Conservation (phyloP, 2,113 vertebrate genomes). For the Lynx canadensis region DNA sequence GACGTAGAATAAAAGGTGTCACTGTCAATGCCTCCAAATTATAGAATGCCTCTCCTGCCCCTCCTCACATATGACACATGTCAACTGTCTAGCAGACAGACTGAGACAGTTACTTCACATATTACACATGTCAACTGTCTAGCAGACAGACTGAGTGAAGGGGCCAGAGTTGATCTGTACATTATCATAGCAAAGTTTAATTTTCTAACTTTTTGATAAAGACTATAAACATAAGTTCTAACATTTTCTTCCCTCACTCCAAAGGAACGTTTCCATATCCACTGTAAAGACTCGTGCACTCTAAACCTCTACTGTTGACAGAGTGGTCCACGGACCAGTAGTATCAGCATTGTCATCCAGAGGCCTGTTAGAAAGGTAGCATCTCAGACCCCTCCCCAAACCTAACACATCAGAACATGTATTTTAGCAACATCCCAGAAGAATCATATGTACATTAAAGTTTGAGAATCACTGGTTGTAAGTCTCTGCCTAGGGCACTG, state of each 20-base stretch:
- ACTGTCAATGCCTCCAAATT: neutral
- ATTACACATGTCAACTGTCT: neutral
- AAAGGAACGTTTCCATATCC: neutral
- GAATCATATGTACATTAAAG: neutral
- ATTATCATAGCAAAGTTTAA: neutral
- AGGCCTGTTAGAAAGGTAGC: neutral
- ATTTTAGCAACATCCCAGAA: neutral
- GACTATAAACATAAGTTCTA: neutral
- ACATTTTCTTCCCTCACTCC: neutral
- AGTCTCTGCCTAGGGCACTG: neutral
- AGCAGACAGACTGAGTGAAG: neutral
- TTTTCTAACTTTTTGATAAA: neutral
- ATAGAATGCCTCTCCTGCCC: neutral
- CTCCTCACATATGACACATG: neutral
- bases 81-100: neutral
- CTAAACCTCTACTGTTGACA: neutral
- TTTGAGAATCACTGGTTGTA: neutral
- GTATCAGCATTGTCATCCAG: neutral
- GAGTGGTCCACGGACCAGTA: neutral
- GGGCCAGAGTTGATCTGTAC: neutral
- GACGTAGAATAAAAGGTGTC: neutral
- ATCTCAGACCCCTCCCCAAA: neutral
- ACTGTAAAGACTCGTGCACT: neutral
- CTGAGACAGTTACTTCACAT: neutral
- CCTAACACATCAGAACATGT: neutral